These are phyloP conservation scores for Trichogramma dendrolimi DNA, from an alignment of 2,888 invertebrate genomes.

Conservation along the genomic window DNA sequence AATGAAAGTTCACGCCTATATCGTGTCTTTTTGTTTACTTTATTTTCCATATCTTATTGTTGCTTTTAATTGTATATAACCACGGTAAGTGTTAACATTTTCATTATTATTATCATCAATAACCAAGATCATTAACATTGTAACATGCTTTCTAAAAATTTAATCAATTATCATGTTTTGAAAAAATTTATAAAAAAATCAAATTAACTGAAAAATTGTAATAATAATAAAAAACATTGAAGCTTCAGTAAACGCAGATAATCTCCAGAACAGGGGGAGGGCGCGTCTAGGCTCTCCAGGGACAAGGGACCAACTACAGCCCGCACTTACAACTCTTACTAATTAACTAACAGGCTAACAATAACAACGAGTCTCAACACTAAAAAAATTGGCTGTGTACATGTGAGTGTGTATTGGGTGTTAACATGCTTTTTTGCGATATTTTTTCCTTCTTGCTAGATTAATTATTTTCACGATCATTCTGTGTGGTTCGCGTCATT, in stretches of 20 bases:
- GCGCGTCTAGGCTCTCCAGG: slow-evolving; percentile 51
- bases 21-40: slow-evolving; percentile 31
- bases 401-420: slow-evolving; percentile 42
- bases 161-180: slow-evolving; percentile 17
- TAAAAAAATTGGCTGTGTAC: slow-evolving; percentile 44
- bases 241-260: slow-evolving; percentile 37
- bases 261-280: slow-evolving; percentile 51
- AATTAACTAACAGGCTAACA: slow-evolving; percentile 54
- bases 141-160: neutral
- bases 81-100: slow-evolving; percentile 18
- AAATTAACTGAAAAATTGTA: slow-evolving; percentile 17
- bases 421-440: slow-evolving; percentile 35
- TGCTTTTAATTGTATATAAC: slow-evolving; percentile 27
- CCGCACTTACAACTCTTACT: slow-evolving; percentile 53
- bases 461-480: neutral
- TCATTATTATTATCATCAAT: slow-evolving; percentile 18
- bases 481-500: too few relatives aligned
- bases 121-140: slow-evolving; percentile 26
- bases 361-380: slow-evolving; percentile 53
- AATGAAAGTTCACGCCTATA: slow-evolving; percentile 31
- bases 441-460: neutral
- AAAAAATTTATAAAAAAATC: slow-evolving; percentile 9
- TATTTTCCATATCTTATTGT: slow-evolving; percentile 22
- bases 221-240: slow-evolving; percentile 23
- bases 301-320: slow-evolving; percentile 53